Evolutionary conservation across 2,888 invertebrate genomes (phyloP), one percentile per base, ranked within the genome.

Genomic region (Drosophila mulleri): DNA sequence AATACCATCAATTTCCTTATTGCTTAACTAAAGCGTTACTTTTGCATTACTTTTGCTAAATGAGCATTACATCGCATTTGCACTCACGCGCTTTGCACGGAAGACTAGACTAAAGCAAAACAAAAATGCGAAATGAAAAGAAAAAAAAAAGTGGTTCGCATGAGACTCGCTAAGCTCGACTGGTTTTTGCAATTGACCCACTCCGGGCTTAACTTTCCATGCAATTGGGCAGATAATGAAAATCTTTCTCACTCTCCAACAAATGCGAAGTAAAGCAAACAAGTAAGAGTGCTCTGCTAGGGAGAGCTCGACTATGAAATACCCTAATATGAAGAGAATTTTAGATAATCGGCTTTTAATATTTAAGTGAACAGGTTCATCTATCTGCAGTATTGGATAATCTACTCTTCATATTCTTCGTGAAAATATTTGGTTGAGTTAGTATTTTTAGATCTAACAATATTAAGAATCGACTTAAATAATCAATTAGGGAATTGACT

Each of bases 101-200:
- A 50, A 50, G 18, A 32, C 18, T 58, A 57, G 39, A 35, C 44
- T 29, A 50, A 50, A 39, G 8, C 5, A 53, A 53, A 53, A 53
- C 37, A 54, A 1, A 35, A 26, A 26, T 35, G 1, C 11, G 16
- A 52, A 52, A 47, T 37, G 16, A 3, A 47, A 26, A 16, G 7
- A 44, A 11, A 1, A 26, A 16, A 20, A 44, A 23, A 37, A 39
- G 23, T 48, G n/a, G 26, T 52, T 42, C 41, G 57, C 20, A 71
- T 62, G 26, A 57, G 62, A 50, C 65, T 44, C 35, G 67, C 39
- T 39, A 69, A 65, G 74, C 66, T 59, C 74, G 67, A 67, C 56
- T 75, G 77, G 72, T 75, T 82, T 80, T 54, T 23, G 70, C 73
- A 80, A 83, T 78, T 90, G 89, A 89, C 88, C 82, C 76, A 88